phyloP scores from a whole-genome alignment of 1,140 invertebrate species.

The Elysia chlorotica region DNA sequence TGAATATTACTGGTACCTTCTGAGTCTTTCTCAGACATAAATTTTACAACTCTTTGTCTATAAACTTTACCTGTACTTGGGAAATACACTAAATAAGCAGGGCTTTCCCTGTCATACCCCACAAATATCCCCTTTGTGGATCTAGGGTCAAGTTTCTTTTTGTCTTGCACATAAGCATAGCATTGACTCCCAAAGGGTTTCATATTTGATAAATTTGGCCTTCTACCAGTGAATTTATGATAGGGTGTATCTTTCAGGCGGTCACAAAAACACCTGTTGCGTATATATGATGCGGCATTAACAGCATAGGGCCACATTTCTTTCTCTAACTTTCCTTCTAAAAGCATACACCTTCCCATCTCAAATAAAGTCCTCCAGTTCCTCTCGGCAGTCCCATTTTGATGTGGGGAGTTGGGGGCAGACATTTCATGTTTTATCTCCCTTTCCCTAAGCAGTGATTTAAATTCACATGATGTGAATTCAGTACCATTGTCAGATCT shows the following conservation, averaged over 20 bases:
- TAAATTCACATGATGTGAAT: slow-evolving; percentile 14
- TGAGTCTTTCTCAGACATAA: too few species aligned
- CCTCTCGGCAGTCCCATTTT: slow-evolving; percentile 25
- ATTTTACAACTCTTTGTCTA: slow-evolving; percentile 25
- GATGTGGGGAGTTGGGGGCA: slow-evolving; percentile 15
- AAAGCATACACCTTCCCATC: slow-evolving; percentile 22
- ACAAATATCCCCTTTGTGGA: slow-evolving; percentile 30
- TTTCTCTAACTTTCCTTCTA: slow-evolving; percentile 31
- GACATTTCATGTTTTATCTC: slow-evolving; percentile 8
- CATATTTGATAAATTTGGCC: slow-evolving; percentile 23
- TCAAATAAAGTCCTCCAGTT: slow-evolving; percentile 22
- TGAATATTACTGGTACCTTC: background rate
- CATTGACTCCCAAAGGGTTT: slow-evolving; percentile 22
- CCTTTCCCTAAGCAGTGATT: background rate
- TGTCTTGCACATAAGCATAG: slow-evolving; percentile 27
- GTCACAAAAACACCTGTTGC: slow-evolving; percentile 28
- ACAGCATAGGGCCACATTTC: slow-evolving; percentile 39
- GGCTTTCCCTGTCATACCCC: slow-evolving; percentile 27
- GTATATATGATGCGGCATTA: slow-evolving; percentile 30
- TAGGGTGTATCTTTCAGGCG: slow-evolving; percentile 3
- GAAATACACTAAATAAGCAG: slow-evolving; percentile 28
- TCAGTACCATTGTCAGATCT: slow-evolving; percentile 1
- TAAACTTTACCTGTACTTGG: slow-evolving; percentile 11
- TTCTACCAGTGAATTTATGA: slow-evolving; percentile 3
- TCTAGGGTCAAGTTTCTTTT: slow-evolving; percentile 28